Evolutionary conservation across 2,113 vertebrate genomes (phyloP).

Genomic region (Morone chrysops): DNA sequence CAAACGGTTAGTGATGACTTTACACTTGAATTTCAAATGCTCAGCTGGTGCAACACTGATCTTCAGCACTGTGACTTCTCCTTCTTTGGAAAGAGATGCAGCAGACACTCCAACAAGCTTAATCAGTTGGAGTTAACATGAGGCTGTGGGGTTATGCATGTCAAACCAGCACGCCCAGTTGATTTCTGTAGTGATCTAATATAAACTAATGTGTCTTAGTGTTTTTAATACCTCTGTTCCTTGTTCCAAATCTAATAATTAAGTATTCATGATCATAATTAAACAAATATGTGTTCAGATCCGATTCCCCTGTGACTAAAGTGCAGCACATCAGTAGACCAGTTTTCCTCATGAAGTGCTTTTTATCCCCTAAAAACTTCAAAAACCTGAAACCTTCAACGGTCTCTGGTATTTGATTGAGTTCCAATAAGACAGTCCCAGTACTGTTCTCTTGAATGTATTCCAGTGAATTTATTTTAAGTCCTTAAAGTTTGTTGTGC

Average conservation of each 20-base stretch:
- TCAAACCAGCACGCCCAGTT: neutral
- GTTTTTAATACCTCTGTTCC: neutral
- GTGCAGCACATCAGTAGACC: slow-evolving; percentile 3
- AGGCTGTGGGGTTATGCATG: neutral
- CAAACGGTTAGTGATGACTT: no score
- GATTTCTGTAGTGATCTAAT: neutral
- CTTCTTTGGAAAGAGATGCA: neutral
- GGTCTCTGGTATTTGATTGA: slow-evolving; percentile 15
- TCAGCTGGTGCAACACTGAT: no score
- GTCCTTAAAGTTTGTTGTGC: slow-evolving; percentile 39
- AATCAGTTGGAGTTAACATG: neutral
- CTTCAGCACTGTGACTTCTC: neutral
- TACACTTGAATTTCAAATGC: no score
- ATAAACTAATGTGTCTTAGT: neutral
- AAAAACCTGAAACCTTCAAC: slow-evolving; percentile 17
- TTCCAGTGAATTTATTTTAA: slow-evolving; percentile 52
- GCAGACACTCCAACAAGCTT: neutral
- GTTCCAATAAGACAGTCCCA: slow-evolving; percentile 41
- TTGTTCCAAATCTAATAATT: neutral
- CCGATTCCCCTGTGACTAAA: neutral
- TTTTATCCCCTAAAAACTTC: neutral
- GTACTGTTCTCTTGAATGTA: slow-evolving; percentile 28
- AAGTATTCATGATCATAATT: neutral
- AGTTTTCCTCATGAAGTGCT: neutral
- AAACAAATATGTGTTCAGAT: neutral